These are phyloP conservation scores for Pangasius larnaudii DNA, from an alignment of 2,797 vertebrate genomes.

Conservation along the genomic window DNA sequence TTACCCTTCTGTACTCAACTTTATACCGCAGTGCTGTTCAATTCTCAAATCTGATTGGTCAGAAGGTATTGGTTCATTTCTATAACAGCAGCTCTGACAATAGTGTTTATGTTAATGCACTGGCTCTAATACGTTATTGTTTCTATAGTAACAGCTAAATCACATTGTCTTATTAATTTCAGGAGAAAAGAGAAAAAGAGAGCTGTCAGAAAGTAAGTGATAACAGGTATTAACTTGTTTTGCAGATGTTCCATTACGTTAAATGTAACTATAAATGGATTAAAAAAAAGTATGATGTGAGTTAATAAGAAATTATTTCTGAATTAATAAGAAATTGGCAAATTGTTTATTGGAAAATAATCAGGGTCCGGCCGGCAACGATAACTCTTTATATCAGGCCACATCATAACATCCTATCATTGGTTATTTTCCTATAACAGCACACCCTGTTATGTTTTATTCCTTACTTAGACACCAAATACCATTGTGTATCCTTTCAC, in stretches of 20 bases:
- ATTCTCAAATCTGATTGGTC: neutral
- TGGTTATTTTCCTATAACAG: neutral
- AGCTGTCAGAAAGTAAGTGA: neutral
- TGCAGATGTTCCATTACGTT: neutral
- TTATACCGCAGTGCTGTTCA: neutral
- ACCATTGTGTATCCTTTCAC: neutral
- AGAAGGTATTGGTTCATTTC: neutral
- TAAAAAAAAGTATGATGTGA: neutral
- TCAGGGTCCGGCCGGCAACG: neutral
- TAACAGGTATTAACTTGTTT: neutral
- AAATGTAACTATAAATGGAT: neutral
- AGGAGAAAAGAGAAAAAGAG: neutral
- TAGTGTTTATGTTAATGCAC: neutral
- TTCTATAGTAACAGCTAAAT: neutral
- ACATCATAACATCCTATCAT: neutral
- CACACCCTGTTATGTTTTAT: neutral
- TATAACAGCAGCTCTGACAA: neutral
- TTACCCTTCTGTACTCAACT: slow-evolving; percentile 1
- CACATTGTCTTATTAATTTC: neutral
- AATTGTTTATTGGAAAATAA: neutral
- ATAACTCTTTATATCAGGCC: neutral
- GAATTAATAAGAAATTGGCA: neutral
- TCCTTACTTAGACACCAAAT: neutral
- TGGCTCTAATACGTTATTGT: neutral
- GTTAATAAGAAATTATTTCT: neutral